Evolutionary conservation across 2,888 invertebrate genomes (phyloP).

Genomic region (Myopa testacea): DNA sequence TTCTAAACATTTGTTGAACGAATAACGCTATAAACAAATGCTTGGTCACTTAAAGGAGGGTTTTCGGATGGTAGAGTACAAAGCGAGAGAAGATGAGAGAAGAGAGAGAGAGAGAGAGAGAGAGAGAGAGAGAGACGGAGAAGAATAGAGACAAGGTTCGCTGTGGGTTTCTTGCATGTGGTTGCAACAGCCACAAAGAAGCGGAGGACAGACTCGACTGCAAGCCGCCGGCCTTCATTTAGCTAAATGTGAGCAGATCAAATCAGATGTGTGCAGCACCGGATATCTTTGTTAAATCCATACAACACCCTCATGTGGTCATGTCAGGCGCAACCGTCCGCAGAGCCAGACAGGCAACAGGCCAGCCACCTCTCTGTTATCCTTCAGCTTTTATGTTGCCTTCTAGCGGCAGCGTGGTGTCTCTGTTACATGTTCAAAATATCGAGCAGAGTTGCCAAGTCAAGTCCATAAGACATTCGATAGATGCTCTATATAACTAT

Average conservation of each 20-base stretch:
- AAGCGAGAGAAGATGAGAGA: conserved; percentile 37
- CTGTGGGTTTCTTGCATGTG: neutral
- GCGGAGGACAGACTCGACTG: conserved; percentile 16
- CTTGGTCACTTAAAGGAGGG: neutral
- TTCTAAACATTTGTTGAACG: neutral
- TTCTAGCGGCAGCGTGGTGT: neutral
- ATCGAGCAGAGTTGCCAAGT: neutral
- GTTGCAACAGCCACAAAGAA: conserved; percentile 18
- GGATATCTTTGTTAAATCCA: conserved; percentile 18
- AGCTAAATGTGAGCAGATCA: conserved; percentile 28
- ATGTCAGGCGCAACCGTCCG: neutral
- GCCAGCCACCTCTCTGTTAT: neutral
- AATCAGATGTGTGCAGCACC: conserved; percentile 4
- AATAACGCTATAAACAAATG: neutral
- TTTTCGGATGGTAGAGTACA: neutral
- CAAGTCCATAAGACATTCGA: neutral
- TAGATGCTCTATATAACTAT: neutral
- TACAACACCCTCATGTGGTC: conserved; percentile 5
- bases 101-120: conserved; percentile 5
- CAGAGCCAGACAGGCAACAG: neutral
- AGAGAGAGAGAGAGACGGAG: conserved; percentile 7
- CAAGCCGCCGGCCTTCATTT: conserved; percentile 25
- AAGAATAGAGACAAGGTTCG: neutral
- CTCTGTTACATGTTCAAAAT: neutral
- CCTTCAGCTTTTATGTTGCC: neutral